Evolutionary conservation across 2,888 invertebrate genomes (phyloP).

Genomic region (Norana najaformis): DNA sequence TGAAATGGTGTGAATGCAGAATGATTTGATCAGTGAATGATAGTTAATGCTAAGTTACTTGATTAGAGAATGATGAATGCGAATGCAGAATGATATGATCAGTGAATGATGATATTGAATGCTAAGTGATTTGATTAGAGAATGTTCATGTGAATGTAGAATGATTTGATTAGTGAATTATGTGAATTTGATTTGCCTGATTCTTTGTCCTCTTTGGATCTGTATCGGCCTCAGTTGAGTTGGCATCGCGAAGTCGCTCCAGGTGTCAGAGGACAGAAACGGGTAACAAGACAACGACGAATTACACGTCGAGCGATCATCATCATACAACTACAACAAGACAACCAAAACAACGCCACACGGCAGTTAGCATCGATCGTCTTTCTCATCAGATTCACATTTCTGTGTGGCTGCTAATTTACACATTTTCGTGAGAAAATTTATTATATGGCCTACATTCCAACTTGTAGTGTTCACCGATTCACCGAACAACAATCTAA

Average conservation of each 20-base stretch:
- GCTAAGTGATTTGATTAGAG: too few species aligned
- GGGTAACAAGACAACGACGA: neutral
- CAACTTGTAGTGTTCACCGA: too few species aligned
- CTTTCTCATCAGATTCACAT: too few species aligned
- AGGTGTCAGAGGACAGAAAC: neutral
- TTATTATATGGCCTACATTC: too few species aligned
- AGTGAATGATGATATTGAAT: neutral
- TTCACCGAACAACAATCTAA: too few species aligned
- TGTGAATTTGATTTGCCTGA: neutral
- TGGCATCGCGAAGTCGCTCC: neutral
- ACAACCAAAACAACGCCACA: neutral
- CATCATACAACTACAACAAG: neutral
- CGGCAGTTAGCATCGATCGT: too few species aligned
- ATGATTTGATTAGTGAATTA: neutral
- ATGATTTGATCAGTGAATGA: too few species aligned
- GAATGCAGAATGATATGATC: neutral
- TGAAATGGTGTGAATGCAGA: neutral
- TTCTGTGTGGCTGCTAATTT: too few species aligned
- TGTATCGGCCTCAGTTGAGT: neutral
- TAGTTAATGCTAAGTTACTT: too few species aligned
- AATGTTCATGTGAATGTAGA: too few species aligned
- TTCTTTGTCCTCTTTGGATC: neutral
- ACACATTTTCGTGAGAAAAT: too few species aligned
- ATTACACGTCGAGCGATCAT: slow-evolving; percentile 5
- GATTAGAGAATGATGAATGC: neutral